Conservation (phyloP, 2,797 vertebrate genomes). For the Chaetophractus vellerosus region DNA sequence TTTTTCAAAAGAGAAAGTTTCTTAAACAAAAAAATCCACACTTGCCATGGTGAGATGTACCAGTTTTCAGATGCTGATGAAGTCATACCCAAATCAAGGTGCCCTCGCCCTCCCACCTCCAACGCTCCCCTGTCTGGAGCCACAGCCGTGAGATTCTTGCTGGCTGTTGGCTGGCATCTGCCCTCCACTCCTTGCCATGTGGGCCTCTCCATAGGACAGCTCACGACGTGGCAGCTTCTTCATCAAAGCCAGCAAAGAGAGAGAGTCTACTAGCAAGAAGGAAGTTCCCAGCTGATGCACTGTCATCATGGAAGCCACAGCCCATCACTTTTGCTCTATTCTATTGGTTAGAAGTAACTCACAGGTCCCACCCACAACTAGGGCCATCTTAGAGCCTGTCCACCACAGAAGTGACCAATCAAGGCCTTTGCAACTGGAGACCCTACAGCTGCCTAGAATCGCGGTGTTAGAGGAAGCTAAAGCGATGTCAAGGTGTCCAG, state of each 20-base stretch:
- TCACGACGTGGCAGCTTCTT: rapidly evolving
- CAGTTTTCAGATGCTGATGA: not conserved
- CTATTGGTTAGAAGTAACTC: not conserved
- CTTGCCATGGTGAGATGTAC: not conserved
- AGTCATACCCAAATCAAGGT: too few relatives aligned
- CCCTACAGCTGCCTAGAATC: not conserved
- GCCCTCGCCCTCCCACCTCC: not conserved
- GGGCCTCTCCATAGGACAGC: too few relatives aligned
- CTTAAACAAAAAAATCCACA: not conserved
- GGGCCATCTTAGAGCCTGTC: rapidly evolving
- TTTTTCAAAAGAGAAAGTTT: not conserved
- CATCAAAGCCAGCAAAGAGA: not conserved
- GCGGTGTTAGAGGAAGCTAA: not conserved
- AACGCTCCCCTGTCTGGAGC: not conserved
- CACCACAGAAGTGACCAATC: not conserved
- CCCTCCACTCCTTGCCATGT: too few relatives aligned
- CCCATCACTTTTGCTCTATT: not conserved
- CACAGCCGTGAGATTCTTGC: not conserved
- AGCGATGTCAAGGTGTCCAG: not conserved
- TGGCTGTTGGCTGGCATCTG: not conserved
- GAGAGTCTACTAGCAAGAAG: not conserved
- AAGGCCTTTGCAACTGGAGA: rapidly evolving
- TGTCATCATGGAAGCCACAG: rapidly evolving
- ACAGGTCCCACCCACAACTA: not conserved
- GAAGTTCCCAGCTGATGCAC: not conserved